Base-by-base conservation (phyloP, 2,888 invertebrate species). In the Tholera decimalis region DNA sequence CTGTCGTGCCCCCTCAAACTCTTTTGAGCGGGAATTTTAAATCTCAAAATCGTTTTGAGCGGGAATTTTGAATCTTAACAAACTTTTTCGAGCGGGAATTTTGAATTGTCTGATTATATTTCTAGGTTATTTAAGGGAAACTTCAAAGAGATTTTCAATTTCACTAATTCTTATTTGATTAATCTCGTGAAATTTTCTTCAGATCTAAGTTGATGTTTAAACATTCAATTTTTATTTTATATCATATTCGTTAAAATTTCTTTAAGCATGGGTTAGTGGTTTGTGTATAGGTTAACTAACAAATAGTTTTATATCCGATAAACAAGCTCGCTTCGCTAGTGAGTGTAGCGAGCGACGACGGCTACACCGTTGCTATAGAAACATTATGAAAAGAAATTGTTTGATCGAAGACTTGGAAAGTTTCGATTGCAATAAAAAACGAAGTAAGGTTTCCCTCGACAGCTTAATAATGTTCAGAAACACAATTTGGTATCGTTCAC, bases 381-480 rank as follows among this genome's bases (percentile, higher is more conserved):
- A 93, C 91, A 83, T 92, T 91, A 93, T 93, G 92, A 91, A 93
- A 86, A 90, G 85, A 83, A 79, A 82, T 74, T 83, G 89, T 92
- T 90, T 92, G 68, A 86, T 93, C 92, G 92, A 94, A 90, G 70
- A 74, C 13, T 65, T 83, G 33, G 85, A 86, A 59, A 75, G 73
- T 58, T 65, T 64, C 18, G 74, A 80, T 44, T 79, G 62, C 71
- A 79, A 79, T 43, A 79, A 80, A 28, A 88, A 87, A 77, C 88
- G 75, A 80, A 69, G 77, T 47, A 89, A 79, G 81, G 71, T 69
- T 56, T 53, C 70, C 51, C 67, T 11, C 66, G 26, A 57, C 20
- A 77, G 70, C 56, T 53, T 55, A 15, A 88, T 73, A 71, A 94
- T 93, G 93, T 88, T 89, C 68, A 91, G 80, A 79, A 94, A 92